Base-by-base conservation (phyloP, 2,888 invertebrate species). In the Mesoligia furuncula region DNA sequence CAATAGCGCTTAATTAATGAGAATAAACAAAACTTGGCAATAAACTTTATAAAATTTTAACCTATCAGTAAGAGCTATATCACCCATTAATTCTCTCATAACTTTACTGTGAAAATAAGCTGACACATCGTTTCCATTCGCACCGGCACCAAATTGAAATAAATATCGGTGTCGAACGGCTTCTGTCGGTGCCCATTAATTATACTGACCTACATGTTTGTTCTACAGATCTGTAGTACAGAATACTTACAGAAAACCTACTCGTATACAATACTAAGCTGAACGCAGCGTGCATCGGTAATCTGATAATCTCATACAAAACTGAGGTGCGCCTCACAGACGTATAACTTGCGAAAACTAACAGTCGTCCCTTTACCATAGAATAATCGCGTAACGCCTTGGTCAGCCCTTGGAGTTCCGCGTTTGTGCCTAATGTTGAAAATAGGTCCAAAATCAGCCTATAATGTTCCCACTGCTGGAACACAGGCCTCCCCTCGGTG, bases 201-300 rank as follows among this genome's bases (percentile, higher is more conserved):
- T 80, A 68, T 87, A 80, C 57, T 80, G 85, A 77, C 87, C 85
- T 81, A 84, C 54, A 84, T 85, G 85, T 71, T 79, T 74, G 65
- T 77, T 77, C 77, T 66, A 75, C 31, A 65, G 70, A 79, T 79
- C 66, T 73, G 31, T 67, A 72, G n/a, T 13, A 36, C 80, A 86
- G 69, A 65, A 71, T 64, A 42, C 11, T 27, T 57, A n/a, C 87
- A 79, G 75, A 75, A 79, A 71, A 42, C 4, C 74, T 70, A 85
- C 65, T 70, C 27, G 11, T 27, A n/a, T n/a, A 7, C 15, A 15
- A 20, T 11, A 51, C 36, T 27, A 24, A n/a, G 27, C 8, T 73
- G 27, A 27, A 42, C 6, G 31, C 45, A 59, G 9, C 13, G 31
- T 59, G 57, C 5, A 45, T 27, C n/a, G 27, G 5, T n/a, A 31